A percentile compares a stretch with the other conserved stretches of the same genome.
Conservation (phyloP, 1,140 invertebrate genomes). For the Anastatus disparis region DNA sequence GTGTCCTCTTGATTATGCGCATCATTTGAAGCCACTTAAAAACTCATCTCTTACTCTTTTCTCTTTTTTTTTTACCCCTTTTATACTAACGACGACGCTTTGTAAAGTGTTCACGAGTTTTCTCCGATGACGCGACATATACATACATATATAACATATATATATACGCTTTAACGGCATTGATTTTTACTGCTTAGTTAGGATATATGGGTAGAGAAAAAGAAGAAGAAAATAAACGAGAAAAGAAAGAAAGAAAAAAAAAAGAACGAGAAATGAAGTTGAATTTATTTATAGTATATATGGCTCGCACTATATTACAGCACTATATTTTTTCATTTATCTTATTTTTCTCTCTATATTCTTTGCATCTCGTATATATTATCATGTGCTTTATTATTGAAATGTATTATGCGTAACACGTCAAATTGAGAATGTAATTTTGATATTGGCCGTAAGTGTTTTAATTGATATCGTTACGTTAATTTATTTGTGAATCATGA, state of each 20-base stretch:
- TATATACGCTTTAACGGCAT: background rate
- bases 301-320: no score
- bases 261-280: background rate
- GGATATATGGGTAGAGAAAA: background rate
- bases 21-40: conserved; percentile 23
- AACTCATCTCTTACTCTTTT: background rate
- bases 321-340: no score
- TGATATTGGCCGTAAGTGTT: no score
- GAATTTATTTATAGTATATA: conserved; percentile 34
- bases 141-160: no score
- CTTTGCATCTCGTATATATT: no score
- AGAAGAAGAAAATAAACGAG: background rate
- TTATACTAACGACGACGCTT: background rate
- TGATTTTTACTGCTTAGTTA: conserved; percentile 13
- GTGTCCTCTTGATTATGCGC: conserved; percentile 32
- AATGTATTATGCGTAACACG: no score
- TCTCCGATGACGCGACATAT: background rate
- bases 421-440: no score
- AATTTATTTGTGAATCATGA: no score
- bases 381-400: no score
- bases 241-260: background rate
- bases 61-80: background rate
- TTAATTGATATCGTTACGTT: no score
- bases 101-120: background rate
- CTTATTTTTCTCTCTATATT: no score